Evolutionary conservation across 2,888 invertebrate species (phyloP), one percentile per base, ranked within the genome.

Genomic region (Drosophila niveifrons): DNA sequence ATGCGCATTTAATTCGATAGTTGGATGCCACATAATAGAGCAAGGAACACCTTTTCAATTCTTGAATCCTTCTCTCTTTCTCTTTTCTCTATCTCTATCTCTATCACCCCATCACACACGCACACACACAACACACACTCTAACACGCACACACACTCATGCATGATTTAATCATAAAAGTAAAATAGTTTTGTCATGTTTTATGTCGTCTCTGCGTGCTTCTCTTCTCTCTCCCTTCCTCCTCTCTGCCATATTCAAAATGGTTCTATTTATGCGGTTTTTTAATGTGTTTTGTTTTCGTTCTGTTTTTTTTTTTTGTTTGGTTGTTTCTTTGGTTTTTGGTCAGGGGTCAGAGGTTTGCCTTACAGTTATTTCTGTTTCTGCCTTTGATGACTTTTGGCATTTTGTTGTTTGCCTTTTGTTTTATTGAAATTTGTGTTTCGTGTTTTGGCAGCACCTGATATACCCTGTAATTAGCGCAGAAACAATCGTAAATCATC

Each of bases 81-180:
- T 31, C 31, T 0, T 34, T 3, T 11, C 34, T 11, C 10, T n/a
- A 11, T 36, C 17, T 11, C 3, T 28, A n/a, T 15, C 8, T 36
- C n/a, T 31, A 13, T 31, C 43, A 23, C 36, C 29, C 10, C 18
- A 10, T 3, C 23, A 8, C 4, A 0, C 11, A 31, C 43, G 34
- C 18, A 13, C n/a, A 10, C 29, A 44, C 18, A 18, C 23, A 23
- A 4, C 47, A 48, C 39, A 50, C 29, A 18, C 18, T 52, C 43
- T 41, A 9, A 11, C 23, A 13, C 43, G 18, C n/a, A 17, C 7
- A 18, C 31, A 63, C 17, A 56, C 50, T 61, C 51, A 15, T 62
- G 55, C 75, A 76, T 85, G 88, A 85, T 88, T 85, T 88, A 86
- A 88, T 88, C 88, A 88, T 86, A 85, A 80, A 76, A 75, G 68